Evolutionary conservation across 92 coral and sea anemone genomes (phyloP).

Genomic region (Paramuricea clavata): DNA sequence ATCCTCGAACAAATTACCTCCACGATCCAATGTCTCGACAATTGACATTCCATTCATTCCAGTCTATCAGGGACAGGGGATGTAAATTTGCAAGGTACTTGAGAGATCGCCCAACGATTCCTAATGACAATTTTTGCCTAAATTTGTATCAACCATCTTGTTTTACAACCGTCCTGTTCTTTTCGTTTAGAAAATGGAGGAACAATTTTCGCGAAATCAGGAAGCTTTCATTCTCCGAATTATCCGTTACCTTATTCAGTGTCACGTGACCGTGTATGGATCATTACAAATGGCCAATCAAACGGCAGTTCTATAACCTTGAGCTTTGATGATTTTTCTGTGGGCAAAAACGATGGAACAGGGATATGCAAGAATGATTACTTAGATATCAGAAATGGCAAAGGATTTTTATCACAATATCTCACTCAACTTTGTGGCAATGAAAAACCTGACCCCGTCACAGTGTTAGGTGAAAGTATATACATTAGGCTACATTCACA

Average conservation of each 20-base stretch:
- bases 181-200: slow-evolving; percentile 68
- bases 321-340: slow-evolving; percentile 72
- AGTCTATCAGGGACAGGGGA: too few relatives aligned
- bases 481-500: slow-evolving; percentile 73
- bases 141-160: background rate
- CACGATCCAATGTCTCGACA: too few relatives aligned
- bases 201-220: slow-evolving; percentile 64
- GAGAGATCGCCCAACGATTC: background rate
- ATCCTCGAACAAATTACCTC: too few relatives aligned
- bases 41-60: too few relatives aligned
- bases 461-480: slow-evolving; percentile 72
- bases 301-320: slow-evolving; percentile 58
- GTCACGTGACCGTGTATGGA: slow-evolving; percentile 78
- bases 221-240: slow-evolving; percentile 75
- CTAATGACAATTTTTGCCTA: background rate
- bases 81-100: background rate
- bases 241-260: slow-evolving; percentile 74
- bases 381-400: slow-evolving; percentile 79
- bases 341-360: slow-evolving; percentile 71
- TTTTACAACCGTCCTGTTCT: background rate
- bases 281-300: slow-evolving; percentile 52
- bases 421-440: slow-evolving; percentile 75
- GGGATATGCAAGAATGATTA: slow-evolving; percentile 76
- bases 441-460: slow-evolving; percentile 58
- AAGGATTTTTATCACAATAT: slow-evolving; percentile 74